A percentile compares a stretch with the other conserved stretches of the same genome.
phyloP scores from a whole-genome alignment of 2,797 vertebrate genomes.

The Sebastes iracundus region DNA sequence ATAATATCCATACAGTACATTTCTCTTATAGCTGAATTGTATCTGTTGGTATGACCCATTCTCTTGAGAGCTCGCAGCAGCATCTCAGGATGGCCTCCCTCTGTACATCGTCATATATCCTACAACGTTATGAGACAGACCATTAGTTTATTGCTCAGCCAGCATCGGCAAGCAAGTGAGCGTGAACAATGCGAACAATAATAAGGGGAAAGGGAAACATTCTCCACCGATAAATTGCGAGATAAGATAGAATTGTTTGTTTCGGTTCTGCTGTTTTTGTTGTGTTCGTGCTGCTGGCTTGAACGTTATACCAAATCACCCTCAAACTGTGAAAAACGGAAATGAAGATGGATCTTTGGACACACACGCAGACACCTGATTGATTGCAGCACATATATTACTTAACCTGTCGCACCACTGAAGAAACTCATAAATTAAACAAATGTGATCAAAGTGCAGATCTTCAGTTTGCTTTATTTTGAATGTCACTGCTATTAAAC shows the following conservation, averaged over 20 bases:
- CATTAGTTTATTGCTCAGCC: constrained; percentile 64
- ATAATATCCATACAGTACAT: neutral
- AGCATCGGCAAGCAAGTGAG: constrained; percentile 45
- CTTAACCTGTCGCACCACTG: constrained; percentile 22
- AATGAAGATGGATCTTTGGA: neutral
- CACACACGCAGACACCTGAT: constrained; percentile 2
- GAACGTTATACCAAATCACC: neutral
- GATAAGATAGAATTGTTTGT: neutral
- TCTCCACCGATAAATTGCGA: neutral
- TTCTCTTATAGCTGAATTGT: neutral
- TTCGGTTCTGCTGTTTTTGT: neutral
- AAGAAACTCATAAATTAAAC: constrained; percentile 26
- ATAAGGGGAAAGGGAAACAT: constrained; percentile 1
- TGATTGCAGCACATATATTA: constrained; percentile 21
- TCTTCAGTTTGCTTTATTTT: constrained; percentile 21
- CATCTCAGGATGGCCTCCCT: constrained; percentile 18
- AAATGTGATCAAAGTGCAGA: constrained; percentile 11
- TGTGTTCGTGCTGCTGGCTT: neutral
- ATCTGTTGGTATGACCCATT: constrained; percentile 20
- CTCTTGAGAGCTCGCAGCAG: constrained; percentile 15
- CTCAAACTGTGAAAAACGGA: neutral
- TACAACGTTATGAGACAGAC: constrained; percentile 31
- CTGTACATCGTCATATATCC: constrained; percentile 27
- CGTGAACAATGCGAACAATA: constrained; percentile 37
- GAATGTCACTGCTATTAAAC: constrained; percentile 55